Percentiles rank a stretch among this genome's conserved stretches.
These are phyloP conservation scores for Euschistus heros DNA, from an alignment of 1,140 invertebrate species.

Conservation along the genomic window DNA sequence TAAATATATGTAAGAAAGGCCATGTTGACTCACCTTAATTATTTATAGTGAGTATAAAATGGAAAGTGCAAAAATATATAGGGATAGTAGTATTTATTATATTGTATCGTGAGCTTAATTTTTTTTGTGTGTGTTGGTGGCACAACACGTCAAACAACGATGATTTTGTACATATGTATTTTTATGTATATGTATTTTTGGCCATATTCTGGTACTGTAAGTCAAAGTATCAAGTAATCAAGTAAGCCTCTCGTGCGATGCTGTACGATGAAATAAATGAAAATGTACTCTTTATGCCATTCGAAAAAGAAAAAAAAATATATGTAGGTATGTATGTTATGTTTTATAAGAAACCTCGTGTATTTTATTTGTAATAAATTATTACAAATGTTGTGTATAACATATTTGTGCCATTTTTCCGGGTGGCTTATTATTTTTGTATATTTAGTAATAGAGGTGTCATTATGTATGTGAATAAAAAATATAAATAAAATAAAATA, in stretches of 20 bases:
- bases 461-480: too few species aligned
- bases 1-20: neutral
- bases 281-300: conserved; percentile 1
- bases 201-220: too few species aligned
- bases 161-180: too few species aligned
- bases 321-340: neutral
- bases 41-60: neutral
- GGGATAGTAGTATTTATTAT: too few species aligned
- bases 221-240: too few species aligned
- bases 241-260: neutral
- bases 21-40: neutral
- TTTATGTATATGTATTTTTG: too few species aligned
- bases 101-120: too few species aligned
- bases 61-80: too few species aligned
- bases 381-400: conserved; percentile 4
- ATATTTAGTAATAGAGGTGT: neutral
- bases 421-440: conserved; percentile 16
- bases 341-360: neutral
- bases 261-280: neutral
- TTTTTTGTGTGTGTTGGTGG: too few species aligned
- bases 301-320: neutral
- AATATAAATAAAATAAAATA: too few species aligned
- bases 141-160: too few species aligned
- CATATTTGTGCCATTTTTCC: conserved; percentile 10
- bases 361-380: neutral